Conservation (phyloP, 2,797 vertebrate genomes). For the Sphenopsis melanotis region DNA sequence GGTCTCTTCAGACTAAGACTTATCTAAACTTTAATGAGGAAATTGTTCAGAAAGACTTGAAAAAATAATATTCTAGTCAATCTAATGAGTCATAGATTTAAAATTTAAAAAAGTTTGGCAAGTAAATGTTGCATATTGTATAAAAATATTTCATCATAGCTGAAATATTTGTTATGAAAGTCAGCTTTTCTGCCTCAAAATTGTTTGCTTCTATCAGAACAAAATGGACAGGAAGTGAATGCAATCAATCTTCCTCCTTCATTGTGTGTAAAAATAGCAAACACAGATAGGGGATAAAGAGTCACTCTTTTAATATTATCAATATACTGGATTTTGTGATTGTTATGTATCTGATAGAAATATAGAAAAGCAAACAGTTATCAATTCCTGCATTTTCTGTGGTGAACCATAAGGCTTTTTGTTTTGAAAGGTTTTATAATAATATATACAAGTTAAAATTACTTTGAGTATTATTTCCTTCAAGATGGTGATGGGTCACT, state of each 20-base stretch:
- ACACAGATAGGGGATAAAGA: background rate
- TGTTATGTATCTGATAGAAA: background rate
- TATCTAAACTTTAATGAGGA: background rate
- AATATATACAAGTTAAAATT: background rate
- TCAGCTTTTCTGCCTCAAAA: background rate
- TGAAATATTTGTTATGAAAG: background rate
- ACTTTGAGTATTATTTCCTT: background rate
- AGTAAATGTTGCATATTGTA: background rate
- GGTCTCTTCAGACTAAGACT: background rate
- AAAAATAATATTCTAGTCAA: background rate
- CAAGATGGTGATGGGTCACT: background rate
- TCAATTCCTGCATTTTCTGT: background rate
- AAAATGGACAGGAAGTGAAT: background rate
- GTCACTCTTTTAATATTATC: background rate
- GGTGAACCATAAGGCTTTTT: background rate
- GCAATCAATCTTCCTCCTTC: background rate
- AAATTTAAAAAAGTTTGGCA: background rate
- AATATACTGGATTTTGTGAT: accelerated
- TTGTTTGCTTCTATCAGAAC: background rate
- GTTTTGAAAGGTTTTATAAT: background rate
- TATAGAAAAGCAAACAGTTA: background rate
- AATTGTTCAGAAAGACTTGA: background rate
- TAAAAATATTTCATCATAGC: background rate
- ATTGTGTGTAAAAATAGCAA: background rate
- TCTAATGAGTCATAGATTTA: background rate